phyloP scores from a whole-genome alignment of 1,140 invertebrate species.

The Drosophila nigromelanica region DNA sequence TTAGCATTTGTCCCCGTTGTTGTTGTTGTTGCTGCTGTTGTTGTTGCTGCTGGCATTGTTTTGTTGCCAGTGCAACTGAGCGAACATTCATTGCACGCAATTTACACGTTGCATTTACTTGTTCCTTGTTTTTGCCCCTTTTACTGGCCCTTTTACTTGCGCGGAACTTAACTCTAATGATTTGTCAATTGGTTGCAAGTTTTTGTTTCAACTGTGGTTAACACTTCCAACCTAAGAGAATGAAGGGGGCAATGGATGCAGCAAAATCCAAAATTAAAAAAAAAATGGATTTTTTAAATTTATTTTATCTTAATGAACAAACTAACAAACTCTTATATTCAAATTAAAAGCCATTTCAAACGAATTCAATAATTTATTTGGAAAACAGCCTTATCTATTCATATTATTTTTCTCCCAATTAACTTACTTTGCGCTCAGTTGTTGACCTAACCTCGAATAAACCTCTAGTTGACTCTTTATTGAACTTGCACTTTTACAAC shows the following conservation, averaged over 20 bases:
- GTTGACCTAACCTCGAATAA: slow-evolving; percentile 17
- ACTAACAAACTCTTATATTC: too few species aligned
- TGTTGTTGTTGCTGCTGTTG: slow-evolving; percentile 1
- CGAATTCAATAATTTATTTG: too few species aligned
- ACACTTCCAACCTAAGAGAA: not conserved
- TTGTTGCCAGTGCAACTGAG: slow-evolving; percentile 9
- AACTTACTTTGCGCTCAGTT: slow-evolving; percentile 2
- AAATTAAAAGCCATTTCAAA: too few species aligned
- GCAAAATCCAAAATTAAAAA: not conserved
- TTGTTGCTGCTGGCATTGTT: slow-evolving; percentile 15
- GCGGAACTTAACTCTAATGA: slow-evolving; percentile 20
- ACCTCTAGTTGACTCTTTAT: slow-evolving; percentile 13
- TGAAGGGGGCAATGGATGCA: not conserved
- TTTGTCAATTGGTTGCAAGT: slow-evolving; percentile 20
- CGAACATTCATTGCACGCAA: slow-evolving; percentile 12
- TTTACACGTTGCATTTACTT: slow-evolving; percentile 10
- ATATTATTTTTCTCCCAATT: not conserved
- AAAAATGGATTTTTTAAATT: too few species aligned
- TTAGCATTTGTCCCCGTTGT: slow-evolving; percentile 31
- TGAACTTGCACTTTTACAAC: slow-evolving; percentile 24
- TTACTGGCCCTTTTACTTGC: not conserved
- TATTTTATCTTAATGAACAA: too few species aligned
- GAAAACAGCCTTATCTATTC: not conserved
- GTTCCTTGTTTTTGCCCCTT: not conserved
- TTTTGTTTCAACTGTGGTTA: not conserved